These are phyloP conservation scores for Squalus acanthias DNA, from an alignment of 2,797 vertebrate genomes.

Conservation along the genomic window DNA sequence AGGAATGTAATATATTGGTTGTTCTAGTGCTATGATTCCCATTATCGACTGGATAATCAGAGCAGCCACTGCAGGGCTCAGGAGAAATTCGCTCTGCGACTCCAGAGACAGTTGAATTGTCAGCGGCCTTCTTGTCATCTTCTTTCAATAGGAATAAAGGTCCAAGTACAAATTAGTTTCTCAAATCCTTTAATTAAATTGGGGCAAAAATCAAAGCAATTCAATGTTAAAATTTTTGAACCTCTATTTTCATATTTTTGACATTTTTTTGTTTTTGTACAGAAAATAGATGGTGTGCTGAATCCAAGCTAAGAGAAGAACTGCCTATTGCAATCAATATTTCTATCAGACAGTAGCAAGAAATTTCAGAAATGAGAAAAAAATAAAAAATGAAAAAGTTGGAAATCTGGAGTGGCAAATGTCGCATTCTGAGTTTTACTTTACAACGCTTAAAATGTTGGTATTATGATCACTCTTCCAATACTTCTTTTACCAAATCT, in stretches of 20 bases:
- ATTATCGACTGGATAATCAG: neutral
- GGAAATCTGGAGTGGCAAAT: neutral
- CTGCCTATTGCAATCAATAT: neutral
- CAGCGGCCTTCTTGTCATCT: neutral
- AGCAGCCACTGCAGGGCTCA: neutral
- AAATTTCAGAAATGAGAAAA: neutral
- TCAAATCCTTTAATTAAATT: neutral
- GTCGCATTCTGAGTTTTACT: neutral
- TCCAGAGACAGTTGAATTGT: neutral
- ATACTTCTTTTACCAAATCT: neutral
- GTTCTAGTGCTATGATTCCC: neutral
- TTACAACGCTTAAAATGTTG: neutral
- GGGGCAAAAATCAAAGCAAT: neutral
- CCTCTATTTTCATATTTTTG: neutral
- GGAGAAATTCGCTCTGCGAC: neutral
- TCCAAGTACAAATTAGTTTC: neutral
- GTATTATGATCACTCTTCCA: neutral
- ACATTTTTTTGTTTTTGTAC: neutral
- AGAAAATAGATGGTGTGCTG: neutral
- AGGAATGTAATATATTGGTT: neutral
- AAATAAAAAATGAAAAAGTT: neutral
- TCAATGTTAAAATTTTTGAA: neutral
- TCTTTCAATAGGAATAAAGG: neutral
- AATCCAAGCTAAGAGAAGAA: neutral
- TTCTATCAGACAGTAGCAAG: neutral